phyloP scores from a whole-genome alignment of 1,140 invertebrate genomes.

The Elymnias hypermnestra region DNA sequence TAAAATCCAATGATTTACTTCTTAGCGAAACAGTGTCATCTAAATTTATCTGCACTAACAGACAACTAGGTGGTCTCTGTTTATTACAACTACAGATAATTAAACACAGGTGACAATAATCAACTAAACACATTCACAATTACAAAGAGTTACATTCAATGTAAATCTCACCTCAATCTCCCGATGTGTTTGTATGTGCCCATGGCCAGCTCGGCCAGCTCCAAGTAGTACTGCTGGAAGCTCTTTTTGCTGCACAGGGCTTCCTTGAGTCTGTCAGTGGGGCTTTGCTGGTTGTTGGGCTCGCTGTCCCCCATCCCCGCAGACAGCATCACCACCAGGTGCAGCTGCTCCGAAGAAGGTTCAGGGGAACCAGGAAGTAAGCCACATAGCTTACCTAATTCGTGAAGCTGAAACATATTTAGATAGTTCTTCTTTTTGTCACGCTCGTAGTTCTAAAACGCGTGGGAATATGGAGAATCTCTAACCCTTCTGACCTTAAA shows the following conservation, averaged over 20 bases:
- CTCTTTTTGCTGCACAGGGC: constrained; percentile 92
- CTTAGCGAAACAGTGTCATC: too few relatives aligned
- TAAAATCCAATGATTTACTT: too few relatives aligned
- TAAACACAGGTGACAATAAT: too few relatives aligned
- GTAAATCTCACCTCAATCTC: constrained; percentile 71
- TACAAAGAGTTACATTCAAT: too few relatives aligned
- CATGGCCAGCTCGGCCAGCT: constrained; percentile 95
- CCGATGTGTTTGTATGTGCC: constrained; percentile 98
- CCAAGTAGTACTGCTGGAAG: constrained; percentile 94
- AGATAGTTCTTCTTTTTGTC: too few relatives aligned
- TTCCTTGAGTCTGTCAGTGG: constrained; percentile 91
- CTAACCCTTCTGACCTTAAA: too few relatives aligned
- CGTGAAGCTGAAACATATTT: constrained; percentile 87
- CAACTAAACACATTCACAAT: too few relatives aligned
- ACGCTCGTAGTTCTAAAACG: too few relatives aligned
- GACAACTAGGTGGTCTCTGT: too few relatives aligned
- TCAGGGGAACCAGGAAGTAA: constrained; percentile 89
- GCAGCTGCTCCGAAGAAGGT: constrained; percentile 90
- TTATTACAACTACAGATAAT: too few relatives aligned
- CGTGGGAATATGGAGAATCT: too few relatives aligned
- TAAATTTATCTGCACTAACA: too few relatives aligned
- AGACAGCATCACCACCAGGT: constrained; percentile 91
- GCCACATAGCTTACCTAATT: constrained; percentile 92
- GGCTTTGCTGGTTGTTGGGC: constrained; percentile 76
- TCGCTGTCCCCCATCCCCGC: constrained; percentile 90